Percentiles rank a stretch among this genome's conserved stretches.
Evolutionary conservation across 2,113 vertebrate genomes (phyloP).

Genomic region (Oncorhynchus nerka): DNA sequence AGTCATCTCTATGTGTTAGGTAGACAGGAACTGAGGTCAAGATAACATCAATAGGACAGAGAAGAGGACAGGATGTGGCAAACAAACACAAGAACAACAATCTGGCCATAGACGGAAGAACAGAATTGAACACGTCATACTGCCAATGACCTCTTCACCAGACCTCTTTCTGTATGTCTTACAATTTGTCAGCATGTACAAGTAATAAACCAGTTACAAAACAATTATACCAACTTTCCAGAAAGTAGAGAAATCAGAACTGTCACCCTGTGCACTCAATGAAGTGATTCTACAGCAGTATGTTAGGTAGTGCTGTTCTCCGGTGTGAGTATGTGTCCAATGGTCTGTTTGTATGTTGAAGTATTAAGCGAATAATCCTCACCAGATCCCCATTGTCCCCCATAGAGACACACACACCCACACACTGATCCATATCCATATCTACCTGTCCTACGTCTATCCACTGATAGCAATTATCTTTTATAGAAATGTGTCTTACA

Average conservation of each 20-base stretch:
- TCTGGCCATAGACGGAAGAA: not conserved
- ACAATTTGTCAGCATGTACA: not conserved
- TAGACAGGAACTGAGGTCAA: slow-evolving; percentile 29
- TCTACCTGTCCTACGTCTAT: not conserved
- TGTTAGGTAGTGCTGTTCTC: not conserved
- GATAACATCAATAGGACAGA: slow-evolving; percentile 31
- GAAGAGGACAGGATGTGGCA: slow-evolving; percentile 20
- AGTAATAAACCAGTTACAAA: not conserved
- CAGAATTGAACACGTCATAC: not conserved
- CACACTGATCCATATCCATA: slow-evolving; percentile 9
- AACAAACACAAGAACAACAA: slow-evolving; percentile 17
- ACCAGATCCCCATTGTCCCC: not conserved
- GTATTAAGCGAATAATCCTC: slow-evolving; percentile 35
- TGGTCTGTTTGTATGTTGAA: slow-evolving; percentile 5
- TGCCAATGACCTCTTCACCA: not conserved
- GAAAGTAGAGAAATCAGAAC: not conserved
- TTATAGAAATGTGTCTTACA: not conserved
- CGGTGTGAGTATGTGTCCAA: not conserved
- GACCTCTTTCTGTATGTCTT: not conserved
- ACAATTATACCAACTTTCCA: not conserved
- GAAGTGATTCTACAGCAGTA: not conserved
- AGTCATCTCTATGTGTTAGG: not conserved
- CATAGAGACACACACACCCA: slow-evolving; percentile 23
- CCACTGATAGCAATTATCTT: not conserved
- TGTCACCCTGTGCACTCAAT: not conserved